Percentiles rank a stretch among this genome's conserved stretches.
Conservation (phyloP, 2,888 invertebrate genomes). For the Muscina levida region DNA sequence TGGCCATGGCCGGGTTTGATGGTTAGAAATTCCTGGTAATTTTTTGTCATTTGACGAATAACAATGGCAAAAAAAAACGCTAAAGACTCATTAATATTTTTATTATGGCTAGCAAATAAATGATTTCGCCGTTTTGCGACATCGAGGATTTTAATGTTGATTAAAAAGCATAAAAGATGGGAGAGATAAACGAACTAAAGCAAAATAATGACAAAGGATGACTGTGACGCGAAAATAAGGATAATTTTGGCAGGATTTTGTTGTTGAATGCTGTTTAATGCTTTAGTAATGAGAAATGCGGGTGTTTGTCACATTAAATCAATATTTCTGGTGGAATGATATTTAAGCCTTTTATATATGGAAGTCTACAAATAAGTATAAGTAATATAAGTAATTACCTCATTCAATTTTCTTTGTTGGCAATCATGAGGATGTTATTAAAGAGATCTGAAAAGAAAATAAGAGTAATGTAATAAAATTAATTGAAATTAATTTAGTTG, state of each 20-base stretch:
- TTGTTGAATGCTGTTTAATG: too few relatives aligned
- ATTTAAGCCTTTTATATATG: too few relatives aligned
- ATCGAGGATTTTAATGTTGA: constrained; percentile 60
- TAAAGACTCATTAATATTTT: constrained; percentile 76
- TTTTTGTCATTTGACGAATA: constrained; percentile 56
- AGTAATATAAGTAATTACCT: too few relatives aligned
- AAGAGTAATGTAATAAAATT: too few relatives aligned
- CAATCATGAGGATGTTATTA: too few relatives aligned
- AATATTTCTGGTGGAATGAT: too few relatives aligned
- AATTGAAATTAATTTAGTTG: too few relatives aligned
- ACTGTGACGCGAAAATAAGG: constrained; percentile 26
- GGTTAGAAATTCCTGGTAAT: constrained; percentile 58
- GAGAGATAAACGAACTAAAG: background rate
- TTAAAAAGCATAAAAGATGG: constrained; percentile 60
- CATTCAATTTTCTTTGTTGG: too few relatives aligned
- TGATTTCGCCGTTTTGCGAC: constrained; percentile 55
- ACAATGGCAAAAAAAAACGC: constrained; percentile 69
- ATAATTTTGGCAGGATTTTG: too few relatives aligned
- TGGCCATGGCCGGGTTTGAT: constrained; percentile 7
- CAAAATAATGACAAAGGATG: constrained; percentile 52
- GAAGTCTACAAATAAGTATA: too few relatives aligned
- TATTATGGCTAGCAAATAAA: constrained; percentile 56
- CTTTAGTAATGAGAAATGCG: background rate
- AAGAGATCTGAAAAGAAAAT: too few relatives aligned
- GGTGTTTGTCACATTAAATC: background rate